Evolutionary conservation across 2,113 vertebrate genomes (phyloP).

Genomic region (Microcebus murinus): DNA sequence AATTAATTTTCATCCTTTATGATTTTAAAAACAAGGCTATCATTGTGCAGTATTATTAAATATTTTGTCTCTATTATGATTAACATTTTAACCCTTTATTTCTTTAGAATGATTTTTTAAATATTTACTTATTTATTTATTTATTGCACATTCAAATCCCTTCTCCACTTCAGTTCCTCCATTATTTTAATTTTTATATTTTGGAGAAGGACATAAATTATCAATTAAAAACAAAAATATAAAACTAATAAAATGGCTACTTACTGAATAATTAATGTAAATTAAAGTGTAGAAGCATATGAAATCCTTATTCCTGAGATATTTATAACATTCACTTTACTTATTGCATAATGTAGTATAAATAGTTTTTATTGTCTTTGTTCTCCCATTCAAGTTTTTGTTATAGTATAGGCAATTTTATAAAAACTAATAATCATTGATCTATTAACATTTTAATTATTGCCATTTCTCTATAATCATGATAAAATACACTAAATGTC

Average conservation of each 20-base stretch:
- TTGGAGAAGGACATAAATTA: not conserved
- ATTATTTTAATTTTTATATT: slow-evolving; percentile 4
- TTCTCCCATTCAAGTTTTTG: not conserved
- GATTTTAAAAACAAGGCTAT: not conserved
- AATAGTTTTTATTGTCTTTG: not conserved
- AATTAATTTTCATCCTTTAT: not conserved
- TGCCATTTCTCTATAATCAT: not conserved
- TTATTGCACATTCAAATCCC: not conserved
- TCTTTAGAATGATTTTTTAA: not conserved
- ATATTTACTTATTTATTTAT: not conserved
- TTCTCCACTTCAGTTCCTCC: not conserved
- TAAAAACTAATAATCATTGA: not conserved
- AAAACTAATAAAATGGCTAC: not conserved
- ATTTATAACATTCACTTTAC: not conserved
- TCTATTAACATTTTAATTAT: slow-evolving; percentile 50
- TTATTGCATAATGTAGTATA: not conserved
- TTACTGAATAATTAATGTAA: not conserved
- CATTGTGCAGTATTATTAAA: not conserved
- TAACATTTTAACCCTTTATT: not conserved
- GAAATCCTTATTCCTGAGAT: not conserved
- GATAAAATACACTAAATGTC: not conserved
- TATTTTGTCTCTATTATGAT: slow-evolving; percentile 3
- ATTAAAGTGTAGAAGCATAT: not conserved
- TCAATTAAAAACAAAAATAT: slow-evolving; percentile 15
- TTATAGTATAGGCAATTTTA: not conserved